These are phyloP conservation scores for Rhinogobius similis DNA, from an alignment of 2,113 vertebrate species.

Conservation along the genomic window DNA sequence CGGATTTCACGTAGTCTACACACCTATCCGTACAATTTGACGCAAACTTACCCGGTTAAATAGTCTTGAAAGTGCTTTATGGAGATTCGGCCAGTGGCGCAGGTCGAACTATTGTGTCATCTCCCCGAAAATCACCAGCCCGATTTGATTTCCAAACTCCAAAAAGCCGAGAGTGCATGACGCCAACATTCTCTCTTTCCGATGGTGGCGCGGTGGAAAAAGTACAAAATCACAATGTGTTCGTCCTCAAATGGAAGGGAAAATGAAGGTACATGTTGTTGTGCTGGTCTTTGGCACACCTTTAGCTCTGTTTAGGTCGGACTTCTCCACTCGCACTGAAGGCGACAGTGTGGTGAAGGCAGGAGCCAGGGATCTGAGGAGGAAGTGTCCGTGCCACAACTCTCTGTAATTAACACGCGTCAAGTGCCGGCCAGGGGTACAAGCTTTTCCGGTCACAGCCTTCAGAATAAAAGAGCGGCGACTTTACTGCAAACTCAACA, in stretches of 20 bases:
- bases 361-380: slow-evolving; percentile 62
- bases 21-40: neutral
- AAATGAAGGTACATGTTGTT: slow-evolving; percentile 16
- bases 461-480: slow-evolving; percentile 25
- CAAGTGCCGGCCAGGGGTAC: rapidly evolving
- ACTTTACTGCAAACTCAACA: neutral
- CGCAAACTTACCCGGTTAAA: slow-evolving; percentile 53
- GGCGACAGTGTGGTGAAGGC: slow-evolving; percentile 36
- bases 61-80: slow-evolving; percentile 42
- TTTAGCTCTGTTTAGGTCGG: neutral
- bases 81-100: slow-evolving; percentile 21
- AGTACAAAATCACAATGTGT: slow-evolving; percentile 34
- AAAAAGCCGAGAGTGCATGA: slow-evolving; percentile 47
- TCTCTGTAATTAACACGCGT: slow-evolving; percentile 17
- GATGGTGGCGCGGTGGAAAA: slow-evolving; percentile 9
- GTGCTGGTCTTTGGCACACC: slow-evolving; percentile 1
- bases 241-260: neutral
- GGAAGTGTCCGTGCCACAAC: slow-evolving; percentile 79
- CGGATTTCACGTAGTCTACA: neutral
- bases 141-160: slow-evolving; percentile 65
- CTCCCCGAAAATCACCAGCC: slow-evolving; percentile 50
- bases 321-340: slow-evolving; percentile 27
- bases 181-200: slow-evolving; percentile 50
- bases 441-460: slow-evolving; percentile 32
- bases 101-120: slow-evolving; percentile 64